Conservation (phyloP, 2,888 invertebrate species). For the Brachylomia viminalis region DNA sequence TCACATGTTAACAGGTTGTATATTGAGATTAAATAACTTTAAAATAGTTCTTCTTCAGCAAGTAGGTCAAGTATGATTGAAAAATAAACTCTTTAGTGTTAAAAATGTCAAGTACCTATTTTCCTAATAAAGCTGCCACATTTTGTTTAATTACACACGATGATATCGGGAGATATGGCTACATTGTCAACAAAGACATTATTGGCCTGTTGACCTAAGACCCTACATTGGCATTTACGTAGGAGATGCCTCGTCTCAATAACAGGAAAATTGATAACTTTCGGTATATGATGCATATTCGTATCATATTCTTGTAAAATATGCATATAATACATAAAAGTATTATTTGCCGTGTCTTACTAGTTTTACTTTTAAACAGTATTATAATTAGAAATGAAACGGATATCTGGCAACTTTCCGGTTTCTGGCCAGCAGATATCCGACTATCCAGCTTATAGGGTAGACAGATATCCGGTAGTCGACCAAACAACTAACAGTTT, state of each 20-base stretch:
- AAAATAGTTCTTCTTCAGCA: not conserved
- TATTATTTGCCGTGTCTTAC: not conserved
- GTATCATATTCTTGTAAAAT: constrained; percentile 1
- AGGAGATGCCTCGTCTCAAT: not conserved
- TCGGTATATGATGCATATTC: not conserved
- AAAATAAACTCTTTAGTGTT: not conserved
- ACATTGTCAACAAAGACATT: not conserved
- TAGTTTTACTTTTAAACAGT: not conserved
- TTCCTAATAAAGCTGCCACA: not conserved
- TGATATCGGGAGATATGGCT: not conserved
- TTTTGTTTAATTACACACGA: not conserved
- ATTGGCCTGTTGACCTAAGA: not conserved
- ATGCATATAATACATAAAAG: not conserved
- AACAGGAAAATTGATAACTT: not conserved
- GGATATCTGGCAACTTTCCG: not conserved
- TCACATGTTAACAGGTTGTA: not conserved
- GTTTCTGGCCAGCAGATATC: not conserved
- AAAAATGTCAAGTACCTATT: not conserved
- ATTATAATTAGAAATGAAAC: not conserved
- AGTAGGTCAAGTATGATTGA: not conserved
- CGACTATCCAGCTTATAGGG: not conserved
- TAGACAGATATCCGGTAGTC: not conserved
- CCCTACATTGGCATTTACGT: not conserved
- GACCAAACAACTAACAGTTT: not conserved
- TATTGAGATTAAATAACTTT: not conserved